Evolutionary conservation across 2,113 vertebrate species (phyloP).

Genomic region (Silurus glanis): DNA sequence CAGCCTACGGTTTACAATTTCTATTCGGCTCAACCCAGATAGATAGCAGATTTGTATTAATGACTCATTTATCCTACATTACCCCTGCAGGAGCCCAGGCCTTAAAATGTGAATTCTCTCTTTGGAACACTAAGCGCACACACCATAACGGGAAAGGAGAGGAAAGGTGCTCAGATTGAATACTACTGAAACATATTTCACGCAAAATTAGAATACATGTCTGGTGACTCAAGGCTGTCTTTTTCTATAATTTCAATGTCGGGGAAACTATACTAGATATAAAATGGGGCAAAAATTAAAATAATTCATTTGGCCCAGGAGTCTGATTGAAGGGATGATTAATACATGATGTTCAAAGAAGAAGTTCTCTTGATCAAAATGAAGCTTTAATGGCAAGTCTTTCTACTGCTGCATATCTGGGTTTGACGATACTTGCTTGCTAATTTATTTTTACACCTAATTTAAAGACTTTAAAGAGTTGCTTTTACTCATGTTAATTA

Average conservation of each 20-base stretch:
- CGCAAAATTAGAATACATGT: not conserved
- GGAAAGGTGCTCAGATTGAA: not conserved
- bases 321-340: constrained; percentile 31
- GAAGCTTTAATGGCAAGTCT: constrained; percentile 49
- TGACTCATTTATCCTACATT: constrained; percentile 21
- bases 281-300: constrained; percentile 39
- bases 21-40: not conserved
- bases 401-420: constrained; percentile 6
- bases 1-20: constrained; percentile 12
- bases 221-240: not conserved
- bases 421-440: not conserved
- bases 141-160: not conserved
- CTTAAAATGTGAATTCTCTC: not conserved
- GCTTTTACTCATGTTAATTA: constrained; percentile 18
- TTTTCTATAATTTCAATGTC: not conserved
- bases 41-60: constrained; percentile 22
- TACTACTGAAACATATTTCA: constrained; percentile 3
- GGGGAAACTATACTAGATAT: not conserved
- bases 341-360: constrained; percentile 49
- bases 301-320: constrained; percentile 40
- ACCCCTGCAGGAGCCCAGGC: not conserved
- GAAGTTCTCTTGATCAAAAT: constrained; percentile 48
- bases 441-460: constrained; percentile 41
- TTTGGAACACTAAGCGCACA: constrained; percentile 1
- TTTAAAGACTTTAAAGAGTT: constrained; percentile 44